Evolutionary conservation across 2,888 invertebrate species (phyloP).

Genomic region (Dione juno): DNA sequence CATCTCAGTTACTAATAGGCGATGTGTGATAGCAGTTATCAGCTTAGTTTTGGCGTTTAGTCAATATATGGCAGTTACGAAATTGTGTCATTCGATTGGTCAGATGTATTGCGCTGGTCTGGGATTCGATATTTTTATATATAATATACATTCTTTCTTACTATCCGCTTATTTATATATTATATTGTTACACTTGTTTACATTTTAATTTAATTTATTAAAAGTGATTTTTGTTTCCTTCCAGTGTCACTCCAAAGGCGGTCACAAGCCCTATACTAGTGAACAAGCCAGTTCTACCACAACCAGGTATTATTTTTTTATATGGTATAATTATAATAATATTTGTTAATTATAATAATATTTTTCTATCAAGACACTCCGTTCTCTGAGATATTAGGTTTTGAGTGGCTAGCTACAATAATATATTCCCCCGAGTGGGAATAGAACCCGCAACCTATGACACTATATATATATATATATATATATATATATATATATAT

Average conservation of each 20-base stretch:
- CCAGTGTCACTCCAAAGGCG: conserved; percentile 70
- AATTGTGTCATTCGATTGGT: background rate
- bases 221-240: conserved; percentile 48
- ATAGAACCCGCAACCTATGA: too few relatives aligned
- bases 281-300: conserved; percentile 64
- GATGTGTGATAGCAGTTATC: background rate
- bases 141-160: too few relatives aligned
- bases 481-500: too few relatives aligned
- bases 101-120: background rate
- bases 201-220: conserved; percentile 11
- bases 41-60: background rate
- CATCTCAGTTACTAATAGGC: conserved; percentile 5
- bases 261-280: conserved; percentile 62
- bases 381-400: too few relatives aligned
- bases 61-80: background rate
- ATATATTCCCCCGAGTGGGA: background rate
- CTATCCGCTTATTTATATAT: too few relatives aligned
- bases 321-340: conserved; percentile 1
- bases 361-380: background rate
- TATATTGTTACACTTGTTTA: too few relatives aligned
- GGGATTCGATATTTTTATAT: background rate
- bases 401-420: too few relatives aligned
- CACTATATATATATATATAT: too few relatives aligned
- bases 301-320: conserved; percentile 58
- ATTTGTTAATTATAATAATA: conserved; percentile 10